A percentile compares a stretch with the other conserved stretches of the same genome.
Conservation (phyloP, 2,888 invertebrate genomes). For the Sepiola atlantica region DNA sequence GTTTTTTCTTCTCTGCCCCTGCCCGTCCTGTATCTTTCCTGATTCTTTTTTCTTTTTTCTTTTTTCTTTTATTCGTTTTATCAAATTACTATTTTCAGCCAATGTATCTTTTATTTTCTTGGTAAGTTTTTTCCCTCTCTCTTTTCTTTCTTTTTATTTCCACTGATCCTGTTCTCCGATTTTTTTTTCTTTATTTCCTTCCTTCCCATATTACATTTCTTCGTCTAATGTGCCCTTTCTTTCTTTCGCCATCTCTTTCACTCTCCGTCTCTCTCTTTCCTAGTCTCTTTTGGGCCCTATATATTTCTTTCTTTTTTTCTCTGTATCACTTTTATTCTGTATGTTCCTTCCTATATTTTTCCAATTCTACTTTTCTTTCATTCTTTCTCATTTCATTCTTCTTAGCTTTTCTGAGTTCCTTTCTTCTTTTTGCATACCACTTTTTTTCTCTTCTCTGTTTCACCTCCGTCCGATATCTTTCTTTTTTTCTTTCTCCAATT, state of each 20-base stretch:
- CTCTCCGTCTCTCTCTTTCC: too few relatives aligned
- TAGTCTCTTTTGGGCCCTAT: too few relatives aligned
- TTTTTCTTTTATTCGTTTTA: background rate
- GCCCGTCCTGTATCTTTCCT: too few relatives aligned
- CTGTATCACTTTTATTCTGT: background rate
- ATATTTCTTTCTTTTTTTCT: too few relatives aligned
- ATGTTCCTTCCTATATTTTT: background rate
- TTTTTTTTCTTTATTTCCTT: background rate
- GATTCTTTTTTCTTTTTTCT: background rate
- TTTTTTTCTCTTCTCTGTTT: too few relatives aligned
- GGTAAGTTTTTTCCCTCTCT: background rate
- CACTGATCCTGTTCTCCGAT: too few relatives aligned
- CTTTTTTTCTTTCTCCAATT: too few relatives aligned
- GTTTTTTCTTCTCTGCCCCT: too few relatives aligned
- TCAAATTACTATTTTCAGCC: background rate
- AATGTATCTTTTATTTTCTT: too few relatives aligned
- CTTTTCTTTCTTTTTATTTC: background rate
- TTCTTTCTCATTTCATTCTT: background rate
- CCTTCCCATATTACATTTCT: background rate
- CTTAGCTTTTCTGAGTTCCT: background rate
- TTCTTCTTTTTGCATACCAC: background rate
- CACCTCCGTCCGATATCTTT: too few relatives aligned
- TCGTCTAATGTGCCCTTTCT: too few relatives aligned
- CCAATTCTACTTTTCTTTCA: background rate
- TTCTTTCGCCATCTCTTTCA: too few relatives aligned